Evolutionary conservation across 1,140 invertebrate genomes (phyloP).

Genomic region (Periplaneta americana): DNA sequence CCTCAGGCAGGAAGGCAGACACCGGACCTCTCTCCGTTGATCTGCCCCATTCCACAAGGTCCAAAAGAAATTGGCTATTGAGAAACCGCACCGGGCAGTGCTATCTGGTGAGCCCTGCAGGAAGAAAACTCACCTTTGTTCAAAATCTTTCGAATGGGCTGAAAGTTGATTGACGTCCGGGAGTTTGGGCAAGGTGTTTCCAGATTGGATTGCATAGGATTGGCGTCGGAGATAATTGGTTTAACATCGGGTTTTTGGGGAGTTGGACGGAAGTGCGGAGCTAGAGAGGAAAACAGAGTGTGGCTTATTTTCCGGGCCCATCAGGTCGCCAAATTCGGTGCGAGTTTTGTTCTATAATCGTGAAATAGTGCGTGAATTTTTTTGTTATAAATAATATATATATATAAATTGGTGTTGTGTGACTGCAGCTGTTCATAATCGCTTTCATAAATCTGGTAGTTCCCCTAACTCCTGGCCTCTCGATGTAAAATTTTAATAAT

Average conservation of each 20-base stretch:
- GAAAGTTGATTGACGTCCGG: background rate
- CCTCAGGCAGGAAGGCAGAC: background rate
- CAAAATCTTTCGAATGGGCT: constrained; percentile 9
- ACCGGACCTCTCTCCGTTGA: background rate
- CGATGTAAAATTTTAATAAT: background rate
- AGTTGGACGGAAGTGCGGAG: background rate
- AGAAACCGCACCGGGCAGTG: constrained; percentile 12
- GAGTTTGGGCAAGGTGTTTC: background rate
- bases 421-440: background rate
- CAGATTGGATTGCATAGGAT: background rate
- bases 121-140: constrained; percentile 17
- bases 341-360: constrained; percentile 1
- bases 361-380: constrained; percentile 4
- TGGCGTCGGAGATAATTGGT: background rate
- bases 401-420: background rate
- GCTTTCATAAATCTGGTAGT: background rate
- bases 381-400: background rate
- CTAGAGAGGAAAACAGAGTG: constrained; percentile 7
- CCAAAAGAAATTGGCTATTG: background rate
- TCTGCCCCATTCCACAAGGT: constrained; percentile 10
- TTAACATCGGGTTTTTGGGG: background rate
- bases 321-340: constrained; percentile 14
- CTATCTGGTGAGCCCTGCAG: constrained; percentile 15
- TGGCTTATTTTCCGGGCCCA: constrained; percentile 16
- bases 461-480: background rate